Evolutionary conservation across 1,140 invertebrate genomes (phyloP).

Genomic region (Drosophila sproati): DNA sequence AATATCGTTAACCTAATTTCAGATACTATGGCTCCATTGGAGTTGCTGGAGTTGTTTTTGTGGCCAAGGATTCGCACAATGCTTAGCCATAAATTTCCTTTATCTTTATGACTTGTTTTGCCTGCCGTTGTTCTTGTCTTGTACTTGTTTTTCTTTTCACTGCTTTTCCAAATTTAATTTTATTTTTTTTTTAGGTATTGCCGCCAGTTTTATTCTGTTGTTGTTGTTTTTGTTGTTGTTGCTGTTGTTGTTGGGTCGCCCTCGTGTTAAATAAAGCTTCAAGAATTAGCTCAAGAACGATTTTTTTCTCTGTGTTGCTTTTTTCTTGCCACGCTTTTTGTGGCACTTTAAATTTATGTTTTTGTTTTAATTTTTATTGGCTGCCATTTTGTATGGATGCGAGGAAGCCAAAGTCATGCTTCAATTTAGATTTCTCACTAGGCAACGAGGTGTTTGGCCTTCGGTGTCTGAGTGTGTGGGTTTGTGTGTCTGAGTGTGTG

Average conservation of each 20-base stretch:
- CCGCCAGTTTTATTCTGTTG: slow-evolving; percentile 23
- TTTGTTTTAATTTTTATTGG: slow-evolving; percentile 69
- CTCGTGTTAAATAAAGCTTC: slow-evolving; percentile 63
- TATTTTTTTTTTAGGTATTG: slow-evolving; percentile 49
- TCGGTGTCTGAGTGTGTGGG: slow-evolving; percentile 16
- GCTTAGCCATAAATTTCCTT: slow-evolving; percentile 78
- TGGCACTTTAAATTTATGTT: slow-evolving; percentile 58
- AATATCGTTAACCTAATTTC: slow-evolving; percentile 83
- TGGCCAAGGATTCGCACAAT: slow-evolving; percentile 56
- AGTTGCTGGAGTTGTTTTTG: slow-evolving; percentile 62
- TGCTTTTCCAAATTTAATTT: slow-evolving; percentile 57
- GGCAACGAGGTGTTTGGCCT: slow-evolving; percentile 29
- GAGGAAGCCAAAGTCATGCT: slow-evolving; percentile 13
- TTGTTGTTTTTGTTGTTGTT: background rate
- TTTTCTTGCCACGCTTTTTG: slow-evolving; percentile 14
- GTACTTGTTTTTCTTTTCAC: slow-evolving; percentile 21
- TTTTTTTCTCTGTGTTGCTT: slow-evolving; percentile 7
- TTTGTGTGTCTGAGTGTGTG: slow-evolving; percentile 41
- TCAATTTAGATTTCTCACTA: slow-evolving; percentile 48
- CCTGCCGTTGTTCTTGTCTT: slow-evolving; percentile 31
- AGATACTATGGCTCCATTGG: slow-evolving; percentile 43
- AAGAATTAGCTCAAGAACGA: slow-evolving; percentile 41
- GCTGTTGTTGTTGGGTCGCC: slow-evolving; percentile 19
- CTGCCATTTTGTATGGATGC: slow-evolving; percentile 38
- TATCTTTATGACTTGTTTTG: slow-evolving; percentile 83